Conservation (phyloP, 2,888 invertebrate genomes). For the Agapetus fuscipes region DNA sequence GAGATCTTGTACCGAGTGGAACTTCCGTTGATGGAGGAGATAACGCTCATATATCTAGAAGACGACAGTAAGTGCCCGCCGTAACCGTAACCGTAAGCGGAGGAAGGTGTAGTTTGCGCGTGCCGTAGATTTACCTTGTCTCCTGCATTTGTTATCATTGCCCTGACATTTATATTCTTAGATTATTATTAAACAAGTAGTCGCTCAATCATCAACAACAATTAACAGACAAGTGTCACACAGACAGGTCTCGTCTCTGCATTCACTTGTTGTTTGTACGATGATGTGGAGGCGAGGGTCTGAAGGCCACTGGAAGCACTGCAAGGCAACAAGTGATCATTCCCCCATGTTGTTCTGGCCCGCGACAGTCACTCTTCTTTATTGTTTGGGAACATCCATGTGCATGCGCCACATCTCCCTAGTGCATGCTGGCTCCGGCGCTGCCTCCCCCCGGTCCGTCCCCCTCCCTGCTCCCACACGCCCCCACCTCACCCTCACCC, state of each 20-base stretch:
- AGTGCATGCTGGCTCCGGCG: too few species aligned
- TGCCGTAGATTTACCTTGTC: constrained; percentile 48
- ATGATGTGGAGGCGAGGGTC: constrained; percentile 14
- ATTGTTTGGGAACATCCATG: constrained; percentile 21
- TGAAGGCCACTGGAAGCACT: constrained; percentile 45
- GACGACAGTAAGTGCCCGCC: constrained; percentile 59
- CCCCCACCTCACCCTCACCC: too few species aligned
- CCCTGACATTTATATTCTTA: constrained; percentile 37
- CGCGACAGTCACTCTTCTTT: constrained; percentile 11
- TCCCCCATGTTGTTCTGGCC: constrained; percentile 15
- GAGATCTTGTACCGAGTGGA: constrained; percentile 91
- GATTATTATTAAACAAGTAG: constrained; percentile 22
- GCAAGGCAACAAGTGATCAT: constrained; percentile 28
- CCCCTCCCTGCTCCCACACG: too few species aligned
- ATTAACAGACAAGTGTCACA: constrained; percentile 19
- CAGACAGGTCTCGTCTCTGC: too few species aligned
- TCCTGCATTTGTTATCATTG: constrained; percentile 52
- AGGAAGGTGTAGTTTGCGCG: constrained; percentile 57
- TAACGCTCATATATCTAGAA: constrained; percentile 89
- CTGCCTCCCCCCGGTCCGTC: too few species aligned
- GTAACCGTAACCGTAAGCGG: constrained; percentile 36
- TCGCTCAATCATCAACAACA: constrained; percentile 17
- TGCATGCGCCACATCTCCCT: too few species aligned
- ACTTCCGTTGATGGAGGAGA: constrained; percentile 89
- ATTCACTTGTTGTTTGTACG: too few species aligned